Evolutionary conservation across 2,797 vertebrate genomes (phyloP).

Genomic region (Rhinophrynus dorsalis): DNA sequence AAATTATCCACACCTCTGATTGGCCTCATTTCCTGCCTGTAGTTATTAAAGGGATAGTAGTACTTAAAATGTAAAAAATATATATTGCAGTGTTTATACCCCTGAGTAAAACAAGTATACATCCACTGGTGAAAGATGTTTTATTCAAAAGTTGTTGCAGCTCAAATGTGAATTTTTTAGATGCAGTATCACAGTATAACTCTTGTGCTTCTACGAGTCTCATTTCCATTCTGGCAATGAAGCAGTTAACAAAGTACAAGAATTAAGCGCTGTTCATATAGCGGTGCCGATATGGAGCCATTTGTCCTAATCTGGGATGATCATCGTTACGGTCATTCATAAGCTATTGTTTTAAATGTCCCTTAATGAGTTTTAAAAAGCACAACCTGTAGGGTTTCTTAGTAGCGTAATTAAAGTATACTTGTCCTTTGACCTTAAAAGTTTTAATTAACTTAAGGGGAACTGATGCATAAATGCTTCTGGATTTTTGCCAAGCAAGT

Average conservation of each 20-base stretch:
- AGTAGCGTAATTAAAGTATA: conserved; percentile 39
- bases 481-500: conserved; percentile 22
- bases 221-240: no score
- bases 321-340: conserved; percentile 11
- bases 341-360: conserved; percentile 33
- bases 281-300: conserved; percentile 34
- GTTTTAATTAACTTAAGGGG: conserved; percentile 49
- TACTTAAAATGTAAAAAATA: no score
- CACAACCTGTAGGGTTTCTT: not conserved
- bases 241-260: not conserved
- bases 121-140: no score
- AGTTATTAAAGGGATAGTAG: no score
- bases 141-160: no score
- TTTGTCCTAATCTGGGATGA: not conserved
- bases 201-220: no score
- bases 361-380: conserved; percentile 25
- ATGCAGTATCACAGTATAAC: no score
- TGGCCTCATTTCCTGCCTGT: no score
- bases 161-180: no score
- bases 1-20: no score
- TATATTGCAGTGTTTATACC: no score
- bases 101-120: no score
- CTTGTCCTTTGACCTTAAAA: conserved; percentile 45
- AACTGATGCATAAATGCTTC: conserved; percentile 40
- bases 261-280: conserved; percentile 57